Base-by-base conservation (phyloP, 2,113 vertebrate species). In the Anoplopoma fimbria region DNA sequence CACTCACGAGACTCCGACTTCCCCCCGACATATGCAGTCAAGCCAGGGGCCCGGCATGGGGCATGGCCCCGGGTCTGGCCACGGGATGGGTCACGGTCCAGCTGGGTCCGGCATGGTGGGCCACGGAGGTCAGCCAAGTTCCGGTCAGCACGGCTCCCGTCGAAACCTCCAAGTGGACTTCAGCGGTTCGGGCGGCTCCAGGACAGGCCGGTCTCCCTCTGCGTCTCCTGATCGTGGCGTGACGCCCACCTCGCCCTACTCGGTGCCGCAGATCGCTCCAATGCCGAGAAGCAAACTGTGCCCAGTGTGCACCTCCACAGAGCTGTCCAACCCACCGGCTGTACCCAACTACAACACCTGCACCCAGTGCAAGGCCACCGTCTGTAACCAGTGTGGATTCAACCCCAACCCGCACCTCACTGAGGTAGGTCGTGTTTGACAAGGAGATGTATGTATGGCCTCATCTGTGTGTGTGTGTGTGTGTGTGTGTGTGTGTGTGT, bases 301-400 rank as follows among this genome's bases (percentile, higher is more conserved):
- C 88, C 98, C 98, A 9, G 97, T 99, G 91, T 99, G 98, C 95
- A 99, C 96, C 95, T 98, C 96, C 0, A 97, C 98, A 1, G 98
- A 99, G 91, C 96, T 99, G 94, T 97, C 95, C n/a, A 95, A 96
- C 81, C 94, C 92, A 19, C 95, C 97, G 0, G 96, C 96, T 71
- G 96, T 97, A 94, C 97, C 98, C 80, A 99, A 99, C 95, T 98
- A 96, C 96, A 99, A 98, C 78, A 97, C 95, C 85, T 99, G 98
- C 92, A 99, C 98, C 29, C 98, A 99, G 94, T 99, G 98, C 95
- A 97, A 95, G 92, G 94, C 92, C 92, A 97, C 96, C 4, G 98
- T 99, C 93, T 99, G 98, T 95, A 99, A 97, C 95, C 98, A 99
- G 93, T 99, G 98, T 14, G 98, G 98, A 79, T 99, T 99, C 96